Conservation (phyloP, 2,113 vertebrate genomes). For the Motacilla tschutschensis region DNA sequence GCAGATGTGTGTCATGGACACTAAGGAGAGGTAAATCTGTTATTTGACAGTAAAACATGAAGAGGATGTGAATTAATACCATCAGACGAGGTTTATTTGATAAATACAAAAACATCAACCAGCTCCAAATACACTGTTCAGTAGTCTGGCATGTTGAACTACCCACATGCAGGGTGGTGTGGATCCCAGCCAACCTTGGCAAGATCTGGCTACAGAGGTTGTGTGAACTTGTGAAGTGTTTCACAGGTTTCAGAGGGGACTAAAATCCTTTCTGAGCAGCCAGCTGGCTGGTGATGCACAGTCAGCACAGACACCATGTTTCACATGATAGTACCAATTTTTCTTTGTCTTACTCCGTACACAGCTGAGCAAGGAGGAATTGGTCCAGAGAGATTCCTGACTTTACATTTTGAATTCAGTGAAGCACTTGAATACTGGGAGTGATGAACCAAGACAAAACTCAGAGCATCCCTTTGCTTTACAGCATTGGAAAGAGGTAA, state of each 20-base stretch:
- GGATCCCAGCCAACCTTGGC: constrained; percentile 33
- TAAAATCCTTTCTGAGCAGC: constrained; percentile 21
- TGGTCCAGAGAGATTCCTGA: not conserved
- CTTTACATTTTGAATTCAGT: not conserved
- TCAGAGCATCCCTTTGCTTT: not conserved
- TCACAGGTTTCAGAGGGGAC: constrained; percentile 29
- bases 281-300: constrained; percentile 1
- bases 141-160: not conserved
- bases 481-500: not conserved
- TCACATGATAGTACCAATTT: not conserved
- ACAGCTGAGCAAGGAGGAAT: not conserved
- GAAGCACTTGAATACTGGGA: not conserved
- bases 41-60: not conserved
- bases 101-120: not conserved
- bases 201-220: constrained; percentile 2
- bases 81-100: not conserved
- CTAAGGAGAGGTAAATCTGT: not conserved
- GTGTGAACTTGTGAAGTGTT: constrained; percentile 50
- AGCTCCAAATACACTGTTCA: not conserved
- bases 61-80: not conserved
- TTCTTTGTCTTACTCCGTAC: not conserved
- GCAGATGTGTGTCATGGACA: not conserved
- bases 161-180: not conserved
- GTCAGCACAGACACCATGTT: not conserved
- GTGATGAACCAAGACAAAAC: not conserved